Evolutionary conservation across 2,888 invertebrate species (phyloP), one percentile per base, ranked within the genome.

Genomic region (Perithous albicinctus): DNA sequence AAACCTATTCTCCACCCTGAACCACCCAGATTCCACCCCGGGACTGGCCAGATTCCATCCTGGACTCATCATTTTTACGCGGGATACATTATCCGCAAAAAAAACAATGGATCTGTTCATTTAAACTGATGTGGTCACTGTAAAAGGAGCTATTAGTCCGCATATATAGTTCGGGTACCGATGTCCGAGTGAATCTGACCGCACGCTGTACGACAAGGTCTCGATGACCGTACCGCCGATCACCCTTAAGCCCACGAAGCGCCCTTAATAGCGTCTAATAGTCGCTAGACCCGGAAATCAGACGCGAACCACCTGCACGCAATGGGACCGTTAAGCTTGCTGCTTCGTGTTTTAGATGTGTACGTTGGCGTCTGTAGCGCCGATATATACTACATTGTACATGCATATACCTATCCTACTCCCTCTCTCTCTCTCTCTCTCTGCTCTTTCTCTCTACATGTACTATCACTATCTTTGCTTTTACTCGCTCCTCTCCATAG

Each of bases 291-390:
- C 85, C 86, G 86, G 87, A 87, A 88, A 87, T 87, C 86, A 87
- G 85, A 85, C 85, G 85, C 86, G 88, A 86, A 86, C 84, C 87
- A 88, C 86, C 86, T 88, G 86, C 87, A 87, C 87, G 88, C 88
- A 86, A 86, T 83, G 87, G 86, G 88, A 87, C 86, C 84, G 86
- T 86, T 86, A 87, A 85, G 85, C 75, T 83, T 80, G 84, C 84
- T 85, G 83, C 83, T 56, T 20, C 41, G 29, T 75, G 43, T 35
- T 48, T 59, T 41, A 43, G 20, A 8, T 20, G 43, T 73, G 54
- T 67, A 59, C 29, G 41, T 54, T 54, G 26, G 54, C 29, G n/a
- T 26, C 23, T 2, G 32, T 29, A 32, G 32, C 51, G 66, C 41
- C 63, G 12, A 26, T 12, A 54, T 54, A 12, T 54, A 41, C 10